Conservation (phyloP, 2,797 vertebrate species). For the Garrulus glandarius region DNA sequence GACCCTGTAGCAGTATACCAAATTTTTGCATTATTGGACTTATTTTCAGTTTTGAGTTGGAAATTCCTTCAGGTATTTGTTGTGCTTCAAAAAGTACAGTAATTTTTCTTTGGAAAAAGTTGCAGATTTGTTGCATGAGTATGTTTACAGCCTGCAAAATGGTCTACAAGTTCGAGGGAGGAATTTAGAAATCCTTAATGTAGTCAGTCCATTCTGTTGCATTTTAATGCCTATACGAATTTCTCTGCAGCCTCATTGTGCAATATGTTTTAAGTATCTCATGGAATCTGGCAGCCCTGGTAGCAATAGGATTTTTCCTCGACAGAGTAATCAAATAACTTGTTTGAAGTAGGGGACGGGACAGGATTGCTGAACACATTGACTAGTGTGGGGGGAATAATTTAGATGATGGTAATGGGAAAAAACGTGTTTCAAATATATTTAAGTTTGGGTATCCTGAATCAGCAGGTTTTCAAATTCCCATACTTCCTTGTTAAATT, state of each 20-base stretch:
- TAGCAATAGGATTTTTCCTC: background rate
- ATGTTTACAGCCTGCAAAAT: background rate
- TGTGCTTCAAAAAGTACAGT: background rate
- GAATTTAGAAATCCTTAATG: background rate
- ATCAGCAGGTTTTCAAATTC: background rate
- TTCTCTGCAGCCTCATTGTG: background rate
- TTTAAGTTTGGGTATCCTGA: background rate
- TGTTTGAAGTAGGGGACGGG: background rate
- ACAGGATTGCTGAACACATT: background rate
- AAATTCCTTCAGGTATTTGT: background rate
- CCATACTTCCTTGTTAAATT: background rate
- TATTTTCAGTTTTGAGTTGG: background rate
- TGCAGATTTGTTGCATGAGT: background rate
- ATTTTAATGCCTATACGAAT: background rate
- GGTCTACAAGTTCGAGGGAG: background rate
- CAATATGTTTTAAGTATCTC: background rate
- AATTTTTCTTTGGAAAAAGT: background rate
- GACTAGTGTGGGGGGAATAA: background rate
- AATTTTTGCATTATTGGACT: background rate
- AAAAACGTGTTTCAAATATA: background rate
- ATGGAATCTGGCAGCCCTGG: background rate
- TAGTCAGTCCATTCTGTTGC: background rate
- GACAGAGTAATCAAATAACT: background rate
- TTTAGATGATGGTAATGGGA: background rate
- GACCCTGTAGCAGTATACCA: background rate